Percentiles rank a stretch among this genome's conserved stretches.
Conservation (phyloP, 2,888 invertebrate genomes). For the Philaethria dido region DNA sequence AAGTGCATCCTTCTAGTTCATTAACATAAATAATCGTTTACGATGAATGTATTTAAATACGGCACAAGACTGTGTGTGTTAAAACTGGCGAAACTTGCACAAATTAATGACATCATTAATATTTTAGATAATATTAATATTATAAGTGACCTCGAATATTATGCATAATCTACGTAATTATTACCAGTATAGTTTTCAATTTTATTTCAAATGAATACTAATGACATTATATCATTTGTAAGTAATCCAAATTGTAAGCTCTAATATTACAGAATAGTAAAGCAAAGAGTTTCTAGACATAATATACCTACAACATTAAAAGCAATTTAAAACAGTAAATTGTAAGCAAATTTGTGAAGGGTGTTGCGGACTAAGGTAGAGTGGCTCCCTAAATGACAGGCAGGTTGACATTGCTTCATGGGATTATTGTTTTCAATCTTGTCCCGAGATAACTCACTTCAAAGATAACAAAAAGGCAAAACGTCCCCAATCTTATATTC, state of each 20-base stretch:
- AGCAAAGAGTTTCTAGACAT: too few relatives aligned
- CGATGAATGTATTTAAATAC: conserved; percentile 21
- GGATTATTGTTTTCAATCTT: conserved; percentile 54
- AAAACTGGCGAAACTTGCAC: too few relatives aligned
- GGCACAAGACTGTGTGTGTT: not conserved
- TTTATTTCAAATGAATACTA: too few relatives aligned
- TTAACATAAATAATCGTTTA: conserved; percentile 42
- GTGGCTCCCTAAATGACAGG: conserved; percentile 47
- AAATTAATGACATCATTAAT: too few relatives aligned
- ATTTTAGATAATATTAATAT: too few relatives aligned
- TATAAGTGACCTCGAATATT: too few relatives aligned
- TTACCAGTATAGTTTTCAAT: too few relatives aligned
- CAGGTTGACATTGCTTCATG: conserved; percentile 50
- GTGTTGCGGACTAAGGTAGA: not conserved
- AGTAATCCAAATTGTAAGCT: too few relatives aligned
- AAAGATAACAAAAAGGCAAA: conserved; percentile 24
- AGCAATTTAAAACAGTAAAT: not conserved
- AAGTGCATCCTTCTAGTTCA: conserved; percentile 48
- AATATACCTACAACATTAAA: conserved; percentile 5
- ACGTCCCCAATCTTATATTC: conserved; percentile 15
- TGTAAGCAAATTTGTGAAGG: conserved; percentile 8
- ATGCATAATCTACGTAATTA: too few relatives aligned
- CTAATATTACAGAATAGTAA: too few relatives aligned
- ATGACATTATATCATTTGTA: too few relatives aligned
- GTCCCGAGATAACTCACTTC: conserved; percentile 34